A percentile compares a stretch with the other conserved stretches of the same genome.
These are phyloP conservation scores for Nemoura dubitans DNA, from an alignment of 2,888 invertebrate genomes.

Conservation along the genomic window DNA sequence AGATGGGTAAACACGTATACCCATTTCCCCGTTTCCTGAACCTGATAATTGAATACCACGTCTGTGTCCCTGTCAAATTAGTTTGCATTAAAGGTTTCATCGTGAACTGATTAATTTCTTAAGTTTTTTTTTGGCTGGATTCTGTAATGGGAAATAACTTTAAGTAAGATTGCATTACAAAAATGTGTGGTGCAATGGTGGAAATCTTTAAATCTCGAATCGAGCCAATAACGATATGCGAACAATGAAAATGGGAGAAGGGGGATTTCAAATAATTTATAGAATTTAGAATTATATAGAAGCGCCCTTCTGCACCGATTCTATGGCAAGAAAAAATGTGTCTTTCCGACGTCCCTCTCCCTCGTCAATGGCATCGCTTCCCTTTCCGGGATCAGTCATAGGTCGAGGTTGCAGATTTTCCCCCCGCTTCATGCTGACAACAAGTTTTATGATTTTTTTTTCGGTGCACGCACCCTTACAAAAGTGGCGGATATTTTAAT, in stretches of 20 bases:
- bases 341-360: not conserved
- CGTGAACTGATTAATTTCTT: too few relatives aligned
- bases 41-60: too few relatives aligned
- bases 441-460: conserved; percentile 28
- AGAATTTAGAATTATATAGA: not conserved
- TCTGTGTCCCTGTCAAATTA: too few relatives aligned
- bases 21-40: too few relatives aligned
- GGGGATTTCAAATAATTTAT: not conserved
- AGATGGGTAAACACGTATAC: too few relatives aligned
- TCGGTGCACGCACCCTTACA: conserved; percentile 9
- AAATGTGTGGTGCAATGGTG: not conserved
- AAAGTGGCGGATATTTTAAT: conserved; percentile 25
- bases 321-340: not conserved
- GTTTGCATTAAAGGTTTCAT: too few relatives aligned
- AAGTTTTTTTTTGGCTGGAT: too few relatives aligned
- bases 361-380: not conserved
- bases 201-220: not conserved
- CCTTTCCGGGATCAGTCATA: conserved; percentile 16
- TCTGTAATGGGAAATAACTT: too few relatives aligned
- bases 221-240: not conserved
- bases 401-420: not conserved
- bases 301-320: not conserved
- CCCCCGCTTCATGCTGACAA: conserved; percentile 25
- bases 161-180: too few relatives aligned
- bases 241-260: not conserved